These are phyloP conservation scores for Grammomys dolichurus DNA, from an alignment of 2,113 vertebrate genomes.

Conservation along the genomic window DNA sequence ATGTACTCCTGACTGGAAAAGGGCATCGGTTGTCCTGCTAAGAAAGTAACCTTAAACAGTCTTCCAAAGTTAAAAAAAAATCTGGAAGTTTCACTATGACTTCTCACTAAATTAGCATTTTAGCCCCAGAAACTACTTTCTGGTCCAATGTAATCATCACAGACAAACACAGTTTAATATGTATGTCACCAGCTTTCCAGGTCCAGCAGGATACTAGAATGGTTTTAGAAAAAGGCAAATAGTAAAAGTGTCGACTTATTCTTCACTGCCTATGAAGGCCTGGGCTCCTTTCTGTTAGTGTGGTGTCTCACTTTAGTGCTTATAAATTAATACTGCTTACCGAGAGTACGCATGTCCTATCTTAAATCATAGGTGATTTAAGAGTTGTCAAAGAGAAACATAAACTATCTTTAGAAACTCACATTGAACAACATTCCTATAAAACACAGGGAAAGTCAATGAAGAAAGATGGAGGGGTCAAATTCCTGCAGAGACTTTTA, in stretches of 20 bases:
- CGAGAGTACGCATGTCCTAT: not conserved
- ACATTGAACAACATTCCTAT: not conserved
- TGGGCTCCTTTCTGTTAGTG: not conserved
- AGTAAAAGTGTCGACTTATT: not conserved
- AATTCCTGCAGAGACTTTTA: constrained; percentile 17
- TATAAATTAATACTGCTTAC: constrained; percentile 5
- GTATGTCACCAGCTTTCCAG: not conserved
- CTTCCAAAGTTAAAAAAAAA: not conserved
- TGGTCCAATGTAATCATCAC: not conserved
- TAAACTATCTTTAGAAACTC: not conserved
- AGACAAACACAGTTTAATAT: not conserved
- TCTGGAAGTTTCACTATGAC: not conserved
- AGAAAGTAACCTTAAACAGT: not conserved
- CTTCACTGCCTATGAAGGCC: not conserved
- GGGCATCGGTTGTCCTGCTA: not conserved
- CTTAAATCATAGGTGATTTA: not conserved
- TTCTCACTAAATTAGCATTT: not conserved
- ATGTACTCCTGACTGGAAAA: not conserved
- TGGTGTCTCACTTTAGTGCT: not conserved
- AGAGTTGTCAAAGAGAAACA: not conserved
- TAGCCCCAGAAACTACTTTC: not conserved
- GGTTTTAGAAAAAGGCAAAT: not conserved
- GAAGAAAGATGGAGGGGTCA: not conserved
- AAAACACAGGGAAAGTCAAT: not conserved
- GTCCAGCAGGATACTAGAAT: not conserved